These are phyloP conservation scores for Geococcyx californianus DNA, from an alignment of 2,113 vertebrate genomes.

Conservation along the genomic window DNA sequence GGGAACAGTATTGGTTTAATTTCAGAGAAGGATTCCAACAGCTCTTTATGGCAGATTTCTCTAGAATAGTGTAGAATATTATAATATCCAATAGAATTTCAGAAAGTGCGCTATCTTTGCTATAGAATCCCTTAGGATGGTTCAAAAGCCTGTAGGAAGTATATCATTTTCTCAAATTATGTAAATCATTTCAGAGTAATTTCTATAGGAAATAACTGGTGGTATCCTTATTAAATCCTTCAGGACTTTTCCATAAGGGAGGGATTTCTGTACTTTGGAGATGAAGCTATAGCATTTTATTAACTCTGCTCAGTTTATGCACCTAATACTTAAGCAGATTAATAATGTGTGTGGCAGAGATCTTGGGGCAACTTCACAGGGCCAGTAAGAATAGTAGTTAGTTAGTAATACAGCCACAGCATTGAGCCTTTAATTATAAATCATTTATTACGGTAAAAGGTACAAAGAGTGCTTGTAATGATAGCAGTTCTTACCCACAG, in stretches of 20 bases:
- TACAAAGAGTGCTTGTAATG: background rate
- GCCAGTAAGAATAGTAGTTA: slow-evolving; percentile 43
- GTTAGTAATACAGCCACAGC: background rate
- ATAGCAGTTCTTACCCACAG: background rate
- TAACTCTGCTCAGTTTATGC: slow-evolving; percentile 49
- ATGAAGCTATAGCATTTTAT: slow-evolving; percentile 58
- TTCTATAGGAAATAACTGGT: slow-evolving; percentile 68
- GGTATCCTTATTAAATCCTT: slow-evolving; percentile 67
- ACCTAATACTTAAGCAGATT: slow-evolving; percentile 50
- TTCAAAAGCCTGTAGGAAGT: slow-evolving; percentile 49
- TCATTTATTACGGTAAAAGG: background rate
- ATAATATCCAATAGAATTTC: slow-evolving; percentile 30
- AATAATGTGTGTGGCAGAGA: slow-evolving; percentile 58
- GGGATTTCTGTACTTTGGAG: slow-evolving; percentile 53
- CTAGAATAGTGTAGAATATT: slow-evolving; percentile 6
- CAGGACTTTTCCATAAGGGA: slow-evolving; percentile 65
- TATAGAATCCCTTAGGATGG: slow-evolving; percentile 42
- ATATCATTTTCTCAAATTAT: slow-evolving; percentile 59
- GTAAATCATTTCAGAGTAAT: slow-evolving; percentile 67
- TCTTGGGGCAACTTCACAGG: slow-evolving; percentile 25
- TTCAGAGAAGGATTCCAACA: background rate
- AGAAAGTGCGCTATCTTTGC: background rate
- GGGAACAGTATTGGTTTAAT: background rate
- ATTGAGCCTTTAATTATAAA: slow-evolving; percentile 36
- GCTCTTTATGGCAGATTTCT: slow-evolving; percentile 14